These are phyloP conservation scores for Nymphalis urticae DNA, from an alignment of 2,888 invertebrate genomes.

Conservation along the genomic window DNA sequence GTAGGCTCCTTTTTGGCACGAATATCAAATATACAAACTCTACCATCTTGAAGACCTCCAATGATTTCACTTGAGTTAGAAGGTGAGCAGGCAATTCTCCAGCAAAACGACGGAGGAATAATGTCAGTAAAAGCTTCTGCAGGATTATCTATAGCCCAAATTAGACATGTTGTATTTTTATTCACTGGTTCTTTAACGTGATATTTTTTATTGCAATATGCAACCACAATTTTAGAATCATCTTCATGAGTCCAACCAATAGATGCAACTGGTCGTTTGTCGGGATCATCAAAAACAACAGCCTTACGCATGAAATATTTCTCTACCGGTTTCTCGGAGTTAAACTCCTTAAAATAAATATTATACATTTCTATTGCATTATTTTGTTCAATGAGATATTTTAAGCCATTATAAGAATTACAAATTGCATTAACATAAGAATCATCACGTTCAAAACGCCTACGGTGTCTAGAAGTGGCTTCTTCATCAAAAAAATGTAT, in stretches of 20 bases:
- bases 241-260: slow-evolving; percentile 85
- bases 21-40: slow-evolving; percentile 84
- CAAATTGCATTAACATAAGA: slow-evolving; percentile 84
- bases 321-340: slow-evolving; percentile 68
- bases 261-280: slow-evolving; percentile 72
- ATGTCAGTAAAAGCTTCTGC: slow-evolving; percentile 44
- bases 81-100: slow-evolving; percentile 56
- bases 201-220: slow-evolving; percentile 75
- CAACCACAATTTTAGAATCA: slow-evolving; percentile 82
- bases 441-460: slow-evolving; percentile 89
- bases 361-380: slow-evolving; percentile 89
- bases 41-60: slow-evolving; percentile 58
- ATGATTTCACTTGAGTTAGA: slow-evolving; percentile 47
- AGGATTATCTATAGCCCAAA: slow-evolving; percentile 83
- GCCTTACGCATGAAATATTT: slow-evolving; percentile 77
- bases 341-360: slow-evolving; percentile 84
- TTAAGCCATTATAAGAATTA: slow-evolving; percentile 75
- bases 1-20: slow-evolving; percentile 87
- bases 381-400: slow-evolving; percentile 85
- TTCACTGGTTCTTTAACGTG: slow-evolving; percentile 44
- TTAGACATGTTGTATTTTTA: slow-evolving; percentile 77
- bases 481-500: slow-evolving; percentile 83
- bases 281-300: slow-evolving; percentile 83
- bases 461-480: slow-evolving; percentile 84
- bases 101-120: slow-evolving; percentile 52